These are phyloP conservation scores for Dasypolia templi DNA, from an alignment of 2,888 invertebrate genomes.

Conservation along the genomic window DNA sequence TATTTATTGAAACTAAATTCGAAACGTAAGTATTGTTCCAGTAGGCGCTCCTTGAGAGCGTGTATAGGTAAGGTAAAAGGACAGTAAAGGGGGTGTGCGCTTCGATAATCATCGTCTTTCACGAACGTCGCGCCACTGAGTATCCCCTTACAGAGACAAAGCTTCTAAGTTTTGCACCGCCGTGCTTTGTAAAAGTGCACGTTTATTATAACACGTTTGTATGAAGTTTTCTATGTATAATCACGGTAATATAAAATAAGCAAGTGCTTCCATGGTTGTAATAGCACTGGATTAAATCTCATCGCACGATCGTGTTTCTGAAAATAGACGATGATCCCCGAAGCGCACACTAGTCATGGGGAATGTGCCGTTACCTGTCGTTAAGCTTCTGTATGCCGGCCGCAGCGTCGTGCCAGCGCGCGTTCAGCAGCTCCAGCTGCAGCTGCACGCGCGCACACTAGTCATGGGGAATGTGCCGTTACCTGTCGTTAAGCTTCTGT, in stretches of 20 bases:
- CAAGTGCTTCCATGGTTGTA: neutral
- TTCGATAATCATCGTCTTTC: neutral
- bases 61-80: neutral
- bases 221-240: neutral
- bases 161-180: neutral
- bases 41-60: neutral
- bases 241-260: neutral
- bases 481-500: slow-evolving; percentile 7
- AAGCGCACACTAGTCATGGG: no score
- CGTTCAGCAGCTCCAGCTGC: slow-evolving; percentile 60
- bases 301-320: neutral
- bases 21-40: neutral
- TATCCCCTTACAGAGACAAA: neutral
- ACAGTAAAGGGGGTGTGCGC: neutral
- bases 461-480: no score
- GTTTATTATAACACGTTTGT: neutral
- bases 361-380: neutral
- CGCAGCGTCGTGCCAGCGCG: slow-evolving; percentile 47
- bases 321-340: neutral
- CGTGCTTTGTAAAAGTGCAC: neutral
- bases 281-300: neutral
- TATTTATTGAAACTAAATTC: no score
- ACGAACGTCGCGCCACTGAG: neutral
- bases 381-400: neutral
- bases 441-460: slow-evolving; percentile 1